Base-by-base conservation (phyloP, 2,113 vertebrate species). In the Ciconia maguari region DNA sequence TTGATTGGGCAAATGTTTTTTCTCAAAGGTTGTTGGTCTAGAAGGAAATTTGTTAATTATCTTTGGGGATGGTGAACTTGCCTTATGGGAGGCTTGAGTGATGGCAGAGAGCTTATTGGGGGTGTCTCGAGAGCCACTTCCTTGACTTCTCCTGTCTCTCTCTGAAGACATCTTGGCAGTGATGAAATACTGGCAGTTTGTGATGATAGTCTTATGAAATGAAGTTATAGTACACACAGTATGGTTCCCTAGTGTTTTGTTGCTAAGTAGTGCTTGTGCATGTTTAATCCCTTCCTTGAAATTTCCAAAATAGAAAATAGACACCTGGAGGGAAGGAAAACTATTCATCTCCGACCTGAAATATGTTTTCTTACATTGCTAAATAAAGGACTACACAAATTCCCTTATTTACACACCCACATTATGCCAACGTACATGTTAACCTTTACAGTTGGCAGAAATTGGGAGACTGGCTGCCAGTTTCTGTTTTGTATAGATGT, bases 401-500 rank as follows among this genome's bases (percentile, higher is more conserved):
- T 97, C 87, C 91, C 93, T 97, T 96, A 97, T 97, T 97, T 97
- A 96, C 94, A 97, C 85, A 41, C 94, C 96, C 97, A 97, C 96
- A 98, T 98, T 97, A 98, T 94, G 96, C 90, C 96, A 96, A 98
- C 90, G 97, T 97, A 97, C 96, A 95, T 95, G 94, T 97, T 96
- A 98, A 94, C 97, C 94, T 97, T 98, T 98, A 97, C 96, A 93
- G 97, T 95, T 98, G 97, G 96, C 97, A 98, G 96, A 96, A 97
- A 94, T 84, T 95, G 93, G 71, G 87, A 97, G 95, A 97, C 82
- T 97, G 94, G 95, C 96, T 97, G 96, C 90, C 95, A 94, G 94
- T 97, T 96, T 97, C 96, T 96, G 96, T 97, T 94, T 94, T 98
- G 94, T 97, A 95, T 97, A 97, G 96, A 95, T 96, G 96, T 82